Conservation (phyloP, 2,113 vertebrate species). For the Grallaria varia region DNA sequence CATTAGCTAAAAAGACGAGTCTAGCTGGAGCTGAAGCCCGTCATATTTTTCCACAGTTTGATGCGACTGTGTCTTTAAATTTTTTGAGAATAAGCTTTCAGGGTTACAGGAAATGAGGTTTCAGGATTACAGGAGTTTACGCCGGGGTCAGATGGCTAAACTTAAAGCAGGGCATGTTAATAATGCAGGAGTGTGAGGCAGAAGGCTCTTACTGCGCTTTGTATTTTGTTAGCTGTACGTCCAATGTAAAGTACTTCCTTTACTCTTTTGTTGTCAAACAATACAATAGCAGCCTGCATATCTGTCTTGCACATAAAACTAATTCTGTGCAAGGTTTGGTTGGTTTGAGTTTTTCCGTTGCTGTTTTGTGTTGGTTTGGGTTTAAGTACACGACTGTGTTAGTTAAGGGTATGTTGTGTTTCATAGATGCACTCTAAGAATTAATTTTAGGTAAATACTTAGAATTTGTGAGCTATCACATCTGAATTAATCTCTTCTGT, state of each 20-base stretch:
- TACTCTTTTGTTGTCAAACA: background rate
- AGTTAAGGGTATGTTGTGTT: background rate
- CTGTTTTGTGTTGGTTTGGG: background rate
- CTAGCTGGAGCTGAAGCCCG: background rate
- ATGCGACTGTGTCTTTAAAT: background rate
- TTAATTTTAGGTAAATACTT: background rate
- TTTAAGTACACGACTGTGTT: background rate
- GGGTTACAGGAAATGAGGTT: background rate
- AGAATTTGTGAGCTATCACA: background rate
- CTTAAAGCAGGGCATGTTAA: background rate
- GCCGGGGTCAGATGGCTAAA: background rate
- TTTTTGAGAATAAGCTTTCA: background rate
- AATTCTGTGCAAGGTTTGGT: background rate
- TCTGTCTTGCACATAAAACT: background rate
- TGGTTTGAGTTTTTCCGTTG: background rate
- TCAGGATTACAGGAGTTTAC: background rate
- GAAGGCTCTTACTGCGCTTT: background rate
- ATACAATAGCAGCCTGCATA: background rate
- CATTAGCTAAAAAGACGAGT: background rate
- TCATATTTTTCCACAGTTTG: background rate
- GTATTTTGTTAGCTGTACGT: background rate
- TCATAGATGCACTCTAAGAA: background rate
- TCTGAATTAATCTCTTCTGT: background rate
- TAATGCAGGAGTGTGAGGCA: background rate
- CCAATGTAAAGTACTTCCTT: background rate